Evolutionary conservation across 2,888 invertebrate genomes (phyloP), one percentile per base, ranked within the genome.

Genomic region (Coelinius sp.): DNA sequence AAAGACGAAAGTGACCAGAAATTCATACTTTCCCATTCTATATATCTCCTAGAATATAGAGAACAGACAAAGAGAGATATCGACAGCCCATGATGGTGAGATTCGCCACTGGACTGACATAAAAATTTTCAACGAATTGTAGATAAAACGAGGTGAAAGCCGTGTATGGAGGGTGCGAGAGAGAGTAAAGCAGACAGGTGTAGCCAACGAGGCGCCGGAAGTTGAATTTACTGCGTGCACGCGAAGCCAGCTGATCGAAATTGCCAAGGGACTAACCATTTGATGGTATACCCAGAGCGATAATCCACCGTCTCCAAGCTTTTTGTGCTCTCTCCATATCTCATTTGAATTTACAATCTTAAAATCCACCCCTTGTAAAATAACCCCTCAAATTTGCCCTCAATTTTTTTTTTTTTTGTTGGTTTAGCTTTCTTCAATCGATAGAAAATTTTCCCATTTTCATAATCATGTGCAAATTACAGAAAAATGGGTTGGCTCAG

Each of bases 191-290:
- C 69, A 65, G 25, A 59, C 41, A 66, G 65, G 62, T 63, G 64
- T 66, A 73, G 73, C 71, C 75, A 73, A 73, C 73, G 71, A 75
- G 71, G 73, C 73, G 73, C 75, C 77, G 78, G 79, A 81, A 80
- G 80, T 78, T 78, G 78, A 77, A 80, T 81, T 80, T 78, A 77
- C 77, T 78, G 78, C 76, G 70, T 75, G 74, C 74, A 76, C 77
- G 73, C 75, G 71, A 63, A 63, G 17, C 38, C 38, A 63, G 62
- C 62, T 63, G 62, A 63, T 63, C 62, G 41, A 63, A 63, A 63
- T 35, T 63, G 62, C 62, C 38, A 41, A 3, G 62, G 41, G 62
- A 63, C 62, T 63, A 63, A 38, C 38, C 38, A 63, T 63, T 63
- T 63, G 20, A 63, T 2, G 20, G 38, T 63, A 63, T 63, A 63